Conservation (phyloP, 2,797 vertebrate genomes). For the Enteromius fasciolatus region DNA sequence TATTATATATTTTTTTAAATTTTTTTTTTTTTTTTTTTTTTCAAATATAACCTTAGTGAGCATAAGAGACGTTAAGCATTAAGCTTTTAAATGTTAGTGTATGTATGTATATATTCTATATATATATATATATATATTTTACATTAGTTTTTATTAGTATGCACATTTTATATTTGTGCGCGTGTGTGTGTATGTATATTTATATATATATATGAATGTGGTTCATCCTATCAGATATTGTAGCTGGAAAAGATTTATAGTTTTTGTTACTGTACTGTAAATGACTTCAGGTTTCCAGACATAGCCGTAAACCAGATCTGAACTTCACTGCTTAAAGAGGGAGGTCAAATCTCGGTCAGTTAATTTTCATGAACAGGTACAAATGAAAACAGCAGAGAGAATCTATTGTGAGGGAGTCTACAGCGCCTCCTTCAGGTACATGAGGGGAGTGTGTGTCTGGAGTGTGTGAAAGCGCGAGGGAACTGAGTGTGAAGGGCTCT, state of each 20-base stretch:
- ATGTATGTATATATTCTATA: background rate
- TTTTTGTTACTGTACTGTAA: background rate
- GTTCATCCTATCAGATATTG: background rate
- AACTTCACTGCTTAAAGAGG: background rate
- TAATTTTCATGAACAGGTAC: background rate
- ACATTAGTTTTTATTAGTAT: background rate
- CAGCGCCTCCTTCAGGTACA: constrained; percentile 22
- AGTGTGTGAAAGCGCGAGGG: constrained; percentile 21
- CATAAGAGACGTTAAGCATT: background rate
- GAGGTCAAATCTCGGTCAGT: constrained; percentile 2
- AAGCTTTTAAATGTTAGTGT: background rate
- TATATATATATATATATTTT: background rate
- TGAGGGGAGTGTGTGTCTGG: background rate
- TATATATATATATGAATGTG: background rate
- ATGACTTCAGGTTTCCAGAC: background rate
- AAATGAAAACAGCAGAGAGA: background rate
- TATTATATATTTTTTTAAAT: too few species aligned
- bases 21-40: too few species aligned
- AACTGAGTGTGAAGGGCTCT: constrained; percentile 1
- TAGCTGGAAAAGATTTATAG: background rate
- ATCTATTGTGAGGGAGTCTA: background rate
- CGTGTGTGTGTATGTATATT: background rate
- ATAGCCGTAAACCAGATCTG: background rate
- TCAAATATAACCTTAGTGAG: background rate
- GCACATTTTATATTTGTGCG: background rate